Evolutionary conservation across 2,113 vertebrate genomes (phyloP).

Genomic region (Chauna torquata): DNA sequence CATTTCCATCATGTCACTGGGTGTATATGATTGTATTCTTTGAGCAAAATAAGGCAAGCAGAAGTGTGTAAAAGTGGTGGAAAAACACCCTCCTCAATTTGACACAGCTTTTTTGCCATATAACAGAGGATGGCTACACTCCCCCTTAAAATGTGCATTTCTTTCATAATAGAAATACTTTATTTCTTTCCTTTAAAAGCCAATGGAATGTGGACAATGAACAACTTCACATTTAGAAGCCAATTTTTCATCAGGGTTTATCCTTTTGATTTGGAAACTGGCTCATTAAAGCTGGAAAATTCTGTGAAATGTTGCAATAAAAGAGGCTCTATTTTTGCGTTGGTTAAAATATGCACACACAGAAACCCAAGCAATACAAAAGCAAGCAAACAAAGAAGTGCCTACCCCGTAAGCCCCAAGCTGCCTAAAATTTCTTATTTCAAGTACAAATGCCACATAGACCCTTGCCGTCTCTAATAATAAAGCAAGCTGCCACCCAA

Average conservation of each 20-base stretch:
- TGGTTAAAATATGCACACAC: slow-evolving; percentile 25
- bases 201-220: slow-evolving; percentile 35
- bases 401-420: background rate
- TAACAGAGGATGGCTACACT: background rate
- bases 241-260: slow-evolving; percentile 48
- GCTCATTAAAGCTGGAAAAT: slow-evolving; percentile 55
- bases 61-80: background rate
- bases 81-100: background rate
- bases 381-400: slow-evolving; percentile 15
- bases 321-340: slow-evolving; percentile 55
- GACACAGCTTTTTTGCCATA: background rate
- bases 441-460: background rate
- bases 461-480: background rate
- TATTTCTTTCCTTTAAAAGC: background rate
- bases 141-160: background rate
- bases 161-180: slow-evolving; percentile 10
- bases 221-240: slow-evolving; percentile 39
- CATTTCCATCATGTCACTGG: background rate
- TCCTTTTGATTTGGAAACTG: slow-evolving; percentile 62
- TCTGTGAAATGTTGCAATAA: slow-evolving; percentile 59
- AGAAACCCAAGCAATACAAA: background rate
- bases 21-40: background rate
- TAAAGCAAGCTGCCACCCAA: slow-evolving; percentile 38
- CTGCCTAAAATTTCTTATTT: slow-evolving; percentile 6
- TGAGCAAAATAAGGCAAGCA: background rate